phyloP scores from a whole-genome alignment of 2,113 vertebrate genomes.

The Callipepla californica region DNA sequence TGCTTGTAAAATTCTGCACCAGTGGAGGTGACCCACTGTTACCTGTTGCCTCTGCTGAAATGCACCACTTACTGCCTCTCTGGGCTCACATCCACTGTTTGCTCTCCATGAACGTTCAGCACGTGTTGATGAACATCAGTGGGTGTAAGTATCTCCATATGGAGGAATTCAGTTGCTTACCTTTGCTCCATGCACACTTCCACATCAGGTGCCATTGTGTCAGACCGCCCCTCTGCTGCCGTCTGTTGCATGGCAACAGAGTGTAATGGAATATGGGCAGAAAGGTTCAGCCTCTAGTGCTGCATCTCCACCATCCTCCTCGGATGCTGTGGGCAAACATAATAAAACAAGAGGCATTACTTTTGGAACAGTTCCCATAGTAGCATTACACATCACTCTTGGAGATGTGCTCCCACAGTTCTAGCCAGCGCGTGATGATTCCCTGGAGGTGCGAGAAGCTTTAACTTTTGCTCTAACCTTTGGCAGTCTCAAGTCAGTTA shows the following conservation, averaged over 20 bases:
- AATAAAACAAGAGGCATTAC: not conserved
- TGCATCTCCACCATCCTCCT: not conserved
- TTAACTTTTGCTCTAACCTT: not conserved
- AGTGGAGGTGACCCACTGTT: no score
- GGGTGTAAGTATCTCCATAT: no score
- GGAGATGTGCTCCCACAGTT: not conserved
- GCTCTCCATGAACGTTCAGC: no score
- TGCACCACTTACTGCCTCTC: no score
- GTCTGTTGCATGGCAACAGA: not conserved
- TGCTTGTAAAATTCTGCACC: no score
- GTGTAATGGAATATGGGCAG: not conserved
- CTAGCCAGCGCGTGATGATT: not conserved
- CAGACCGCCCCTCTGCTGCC: not conserved
- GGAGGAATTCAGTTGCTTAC: no score
- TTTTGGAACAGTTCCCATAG: not conserved
- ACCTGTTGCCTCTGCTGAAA: no score
- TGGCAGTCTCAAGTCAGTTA: not conserved
- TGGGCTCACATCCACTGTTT: no score
- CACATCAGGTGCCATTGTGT: no score
- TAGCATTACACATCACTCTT: not conserved
- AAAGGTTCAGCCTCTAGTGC: not conserved
- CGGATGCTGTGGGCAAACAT: not conserved
- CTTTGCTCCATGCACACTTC: no score
- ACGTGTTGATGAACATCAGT: no score
- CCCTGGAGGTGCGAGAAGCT: not conserved